Evolutionary conservation across 2,797 vertebrate genomes (phyloP).

Genomic region (Selene dorsalis): DNA sequence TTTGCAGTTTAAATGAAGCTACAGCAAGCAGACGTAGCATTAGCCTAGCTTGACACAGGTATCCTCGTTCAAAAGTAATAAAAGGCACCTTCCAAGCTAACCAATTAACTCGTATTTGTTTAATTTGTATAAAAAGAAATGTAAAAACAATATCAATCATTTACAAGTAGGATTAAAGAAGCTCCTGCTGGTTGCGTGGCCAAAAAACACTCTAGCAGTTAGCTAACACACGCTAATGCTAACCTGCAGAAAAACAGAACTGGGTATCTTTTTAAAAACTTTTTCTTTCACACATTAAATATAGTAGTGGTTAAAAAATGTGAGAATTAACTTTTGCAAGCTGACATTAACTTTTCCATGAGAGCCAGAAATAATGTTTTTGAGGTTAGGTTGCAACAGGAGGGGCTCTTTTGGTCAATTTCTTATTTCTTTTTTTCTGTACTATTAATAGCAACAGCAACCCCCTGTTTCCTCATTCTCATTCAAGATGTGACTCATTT

Average conservation of each 20-base stretch:
- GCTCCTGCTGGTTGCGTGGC: neutral
- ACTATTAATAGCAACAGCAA: neutral
- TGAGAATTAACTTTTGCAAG: too few relatives aligned
- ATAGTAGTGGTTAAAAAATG: too few relatives aligned
- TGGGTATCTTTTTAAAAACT: neutral
- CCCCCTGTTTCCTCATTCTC: constrained; percentile 9
- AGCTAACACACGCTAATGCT: neutral
- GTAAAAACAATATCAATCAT: neutral
- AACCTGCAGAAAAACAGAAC: neutral
- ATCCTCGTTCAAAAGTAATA: neutral
- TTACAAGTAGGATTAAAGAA: neutral
- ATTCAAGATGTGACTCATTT: neutral
- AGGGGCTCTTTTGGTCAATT: neutral
- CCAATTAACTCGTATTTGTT: neutral
- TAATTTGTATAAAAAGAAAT: neutral
- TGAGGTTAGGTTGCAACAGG: neutral
- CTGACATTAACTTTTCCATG: neutral
- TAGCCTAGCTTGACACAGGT: neutral
- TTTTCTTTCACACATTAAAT: neutral
- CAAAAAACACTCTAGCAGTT: neutral
- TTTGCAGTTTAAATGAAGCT: neutral
- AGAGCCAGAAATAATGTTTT: neutral
- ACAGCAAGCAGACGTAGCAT: neutral
- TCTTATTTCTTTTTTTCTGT: constrained; percentile 15
- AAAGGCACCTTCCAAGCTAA: neutral